A percentile compares a stretch with the other conserved stretches of the same genome.
These are phyloP conservation scores for Heterodera schachtii DNA, from an alignment of 1,140 invertebrate genomes.

Conservation along the genomic window DNA sequence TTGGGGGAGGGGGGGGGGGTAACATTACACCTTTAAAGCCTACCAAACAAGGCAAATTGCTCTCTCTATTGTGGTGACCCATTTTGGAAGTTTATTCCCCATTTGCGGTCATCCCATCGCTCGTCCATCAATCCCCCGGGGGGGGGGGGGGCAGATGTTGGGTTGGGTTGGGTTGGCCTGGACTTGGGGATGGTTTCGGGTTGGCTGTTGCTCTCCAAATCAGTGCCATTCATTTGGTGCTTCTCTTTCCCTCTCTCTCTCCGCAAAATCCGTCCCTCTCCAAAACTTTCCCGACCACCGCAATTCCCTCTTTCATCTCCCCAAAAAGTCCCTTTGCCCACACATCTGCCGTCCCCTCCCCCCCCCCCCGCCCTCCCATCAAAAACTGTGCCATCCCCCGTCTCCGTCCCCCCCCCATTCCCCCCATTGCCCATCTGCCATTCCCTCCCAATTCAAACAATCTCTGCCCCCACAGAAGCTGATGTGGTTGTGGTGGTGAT, in stretches of 20 bases:
- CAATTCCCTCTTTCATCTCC: background rate
- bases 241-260: too few relatives aligned
- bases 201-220: constrained; percentile 2
- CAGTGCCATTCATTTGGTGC: background rate
- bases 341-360: background rate
- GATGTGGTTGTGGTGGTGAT: background rate
- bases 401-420: too few relatives aligned
- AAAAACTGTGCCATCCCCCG: background rate
- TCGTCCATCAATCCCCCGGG: background rate
- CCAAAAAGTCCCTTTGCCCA: background rate
- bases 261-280: background rate
- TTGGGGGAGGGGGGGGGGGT: background rate
- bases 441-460: background rate
- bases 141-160: background rate
- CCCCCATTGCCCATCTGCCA: too few relatives aligned
- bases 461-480: background rate
- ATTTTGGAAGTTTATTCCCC: background rate
- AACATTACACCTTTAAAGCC: background rate
- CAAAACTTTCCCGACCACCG: background rate
- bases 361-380: background rate
- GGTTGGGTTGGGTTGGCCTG: background rate
- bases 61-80: background rate
- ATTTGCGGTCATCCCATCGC: background rate
- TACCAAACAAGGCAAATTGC: background rate
- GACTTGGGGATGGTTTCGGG: background rate